These are phyloP conservation scores for Dallia pectoralis DNA, from an alignment of 2,797 vertebrate genomes.

Conservation along the genomic window DNA sequence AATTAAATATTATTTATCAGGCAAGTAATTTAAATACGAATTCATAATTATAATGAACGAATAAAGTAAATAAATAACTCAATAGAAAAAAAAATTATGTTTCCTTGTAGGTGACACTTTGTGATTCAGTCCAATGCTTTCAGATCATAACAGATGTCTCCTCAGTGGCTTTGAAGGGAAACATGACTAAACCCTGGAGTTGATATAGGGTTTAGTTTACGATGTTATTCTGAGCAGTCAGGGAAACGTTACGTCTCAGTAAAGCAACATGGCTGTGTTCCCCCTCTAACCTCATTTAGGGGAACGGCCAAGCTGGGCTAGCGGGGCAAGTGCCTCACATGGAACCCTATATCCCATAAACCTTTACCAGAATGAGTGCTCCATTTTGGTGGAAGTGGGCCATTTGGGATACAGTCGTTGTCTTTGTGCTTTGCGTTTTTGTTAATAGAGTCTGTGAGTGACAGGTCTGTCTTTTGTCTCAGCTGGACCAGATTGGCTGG, in stretches of 20 bases:
- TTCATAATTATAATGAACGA: too few relatives aligned
- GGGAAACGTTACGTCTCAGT: background rate
- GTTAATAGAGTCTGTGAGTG: conserved; percentile 47
- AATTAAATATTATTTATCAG: too few relatives aligned
- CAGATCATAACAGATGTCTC: too few relatives aligned
- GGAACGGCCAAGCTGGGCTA: background rate
- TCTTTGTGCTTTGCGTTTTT: conserved; percentile 27
- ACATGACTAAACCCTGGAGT: background rate
- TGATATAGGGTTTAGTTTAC: background rate
- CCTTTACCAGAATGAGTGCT: background rate
- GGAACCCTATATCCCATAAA: background rate
- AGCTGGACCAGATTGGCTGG: conserved; percentile 34
- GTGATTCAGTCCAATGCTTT: background rate
- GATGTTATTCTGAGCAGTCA: background rate
- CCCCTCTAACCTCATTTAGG: background rate
- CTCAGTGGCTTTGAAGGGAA: background rate
- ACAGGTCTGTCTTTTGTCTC: conserved; percentile 52
- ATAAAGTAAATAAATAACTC: too few relatives aligned
- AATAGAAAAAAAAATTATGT: too few relatives aligned
- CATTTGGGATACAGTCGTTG: conserved; percentile 8
- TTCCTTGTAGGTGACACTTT: background rate
- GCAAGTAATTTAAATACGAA: too few relatives aligned
- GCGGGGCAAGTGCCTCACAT: background rate
- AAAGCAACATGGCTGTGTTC: conserved; percentile 24
- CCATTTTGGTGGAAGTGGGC: background rate